Evolutionary conservation across 64 coral and sea anemone genomes (phyloP), one percentile per base, ranked within the genome.

Genomic region (Montipora efflorescens): DNA sequence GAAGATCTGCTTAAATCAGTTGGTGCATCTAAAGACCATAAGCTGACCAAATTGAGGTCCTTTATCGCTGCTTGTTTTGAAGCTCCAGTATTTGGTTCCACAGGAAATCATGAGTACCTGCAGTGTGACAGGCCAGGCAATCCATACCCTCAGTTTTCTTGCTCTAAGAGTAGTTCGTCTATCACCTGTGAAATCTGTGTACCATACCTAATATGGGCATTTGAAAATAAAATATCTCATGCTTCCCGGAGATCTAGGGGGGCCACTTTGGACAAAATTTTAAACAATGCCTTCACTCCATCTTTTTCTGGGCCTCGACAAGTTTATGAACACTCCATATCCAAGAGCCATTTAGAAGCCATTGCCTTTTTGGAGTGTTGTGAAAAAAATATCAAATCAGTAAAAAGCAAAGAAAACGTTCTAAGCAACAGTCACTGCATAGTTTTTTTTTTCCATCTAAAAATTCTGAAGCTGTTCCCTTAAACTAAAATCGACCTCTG

Each of bases 161-260:
- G 75, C 73, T 2, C 49, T 61, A 45, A 64, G 16, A 74, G 53
- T n/a, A 25, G 23, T 64, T 87, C 62, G n/a, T 18, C 44, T 57
- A 55, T 89, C 74, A 28, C 51, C 8, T 89, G 87, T 76, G 87
- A 90, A 90, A 90, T 78, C 49, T 78, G 87, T 90, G 55, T 90
- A 19, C 87, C 75, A n/a, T 90, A 79, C 53, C 87, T 77, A 18
- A 89, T 47, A 76, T 89, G 87, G 50, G 87, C 87, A 25, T 28
- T 58, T 20, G 66, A 57, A 76, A 75, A 76, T 52, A n/a, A 55
- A 75, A 70, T 88, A 49, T 23, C 21, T n/a, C 74, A 78, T 78
- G 55, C 87, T 89, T 76, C 87, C 48, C 78, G 76, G 74, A 76
- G 25, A 28, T 78, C 62, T 77, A 89, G 66, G 5, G 73, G 74